Base-by-base conservation (phyloP, 1,140 invertebrate genomes). In the Brachionus rotundiformis region DNA sequence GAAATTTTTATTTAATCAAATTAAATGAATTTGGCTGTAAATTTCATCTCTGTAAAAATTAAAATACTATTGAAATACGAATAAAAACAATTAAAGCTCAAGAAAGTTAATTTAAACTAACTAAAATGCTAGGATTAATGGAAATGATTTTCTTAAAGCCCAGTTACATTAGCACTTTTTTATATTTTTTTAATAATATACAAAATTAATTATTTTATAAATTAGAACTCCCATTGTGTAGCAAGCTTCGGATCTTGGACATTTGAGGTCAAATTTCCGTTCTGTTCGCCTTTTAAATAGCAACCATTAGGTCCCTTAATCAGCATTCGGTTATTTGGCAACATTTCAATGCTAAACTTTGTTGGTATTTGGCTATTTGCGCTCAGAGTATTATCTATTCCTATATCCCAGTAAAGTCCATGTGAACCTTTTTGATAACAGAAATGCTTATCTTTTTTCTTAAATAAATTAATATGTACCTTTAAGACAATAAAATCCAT, bases 271-370 rank as follows among this genome's bases (percentile, higher is more conserved):
- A 98, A 93, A 81, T 92, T 91, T 63, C 96, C 95, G 88, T 97
- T 98, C 89, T 98, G 97, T 85, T 94, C 94, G 77, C 95, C 94
- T 81, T 92, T 91, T 81, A 98, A 89, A 89, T 95, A 98, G 85
- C 92, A 91, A 49, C 93, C 93, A 82, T 89, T 87, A 6, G 86
- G 85, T 41, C 91, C 90, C 88, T 94, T 95, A 88, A 98, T 95
- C 88, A 93, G 93, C 84, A 98, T 92, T 84, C 93, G 91, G 73
- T 94, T 95, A 6, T 94, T 93, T 87, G 94, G 92, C 31, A 63
- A 47, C 79, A 98, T 90, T 89, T 98, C 94, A 83, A 98, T 90
- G 85, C 93, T 94, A 90, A 98, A 97, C 47, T 93, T 92, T 86
- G 94, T 92, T n/a, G 94, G 92, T 54, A 90, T 87, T 82, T 94